Conservation (phyloP, 2,888 invertebrate genomes). For the Lithophane socia region DNA sequence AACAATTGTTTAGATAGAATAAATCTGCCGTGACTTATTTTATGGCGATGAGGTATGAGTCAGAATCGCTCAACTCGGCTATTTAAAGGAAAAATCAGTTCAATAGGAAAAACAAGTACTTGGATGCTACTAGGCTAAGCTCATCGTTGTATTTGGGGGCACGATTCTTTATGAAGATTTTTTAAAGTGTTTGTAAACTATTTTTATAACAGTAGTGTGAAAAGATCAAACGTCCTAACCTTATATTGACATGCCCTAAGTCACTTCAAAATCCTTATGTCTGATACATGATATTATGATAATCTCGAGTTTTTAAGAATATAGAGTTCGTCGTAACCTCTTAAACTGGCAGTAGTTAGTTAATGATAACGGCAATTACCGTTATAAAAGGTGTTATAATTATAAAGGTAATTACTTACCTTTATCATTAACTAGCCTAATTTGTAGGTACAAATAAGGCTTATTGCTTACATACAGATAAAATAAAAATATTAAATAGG, state of each 20-base stretch:
- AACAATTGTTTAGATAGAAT: slow-evolving; percentile 37
- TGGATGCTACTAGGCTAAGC: not conserved
- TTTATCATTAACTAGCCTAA: no score
- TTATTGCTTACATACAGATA: not conserved
- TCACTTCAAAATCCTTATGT: not conserved
- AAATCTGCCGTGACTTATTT: slow-evolving; percentile 36
- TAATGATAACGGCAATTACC: slow-evolving; percentile 7
- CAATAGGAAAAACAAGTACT: not conserved
- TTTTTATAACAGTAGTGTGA: not conserved
- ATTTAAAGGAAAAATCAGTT: slow-evolving; percentile 12
- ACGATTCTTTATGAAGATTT: no score
- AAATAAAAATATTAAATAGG: slow-evolving; percentile 7
- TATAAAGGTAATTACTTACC: not conserved
- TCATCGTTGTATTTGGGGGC: not conserved
- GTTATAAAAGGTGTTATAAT: no score
- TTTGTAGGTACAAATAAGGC: slow-evolving; percentile 11
- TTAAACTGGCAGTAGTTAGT: not conserved
- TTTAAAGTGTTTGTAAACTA: not conserved
- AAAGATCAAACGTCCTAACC: not conserved
- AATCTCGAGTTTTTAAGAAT: not conserved
- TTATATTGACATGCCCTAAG: not conserved
- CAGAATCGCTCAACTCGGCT: slow-evolving; percentile 7
- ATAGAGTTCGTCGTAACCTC: not conserved
- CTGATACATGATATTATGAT: not conserved
- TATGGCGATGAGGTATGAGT: slow-evolving; percentile 16